Evolutionary conservation across 2,113 vertebrate genomes (phyloP), one percentile per base, ranked within the genome.

Genomic region (Reinhardtius hippoglossoides): DNA sequence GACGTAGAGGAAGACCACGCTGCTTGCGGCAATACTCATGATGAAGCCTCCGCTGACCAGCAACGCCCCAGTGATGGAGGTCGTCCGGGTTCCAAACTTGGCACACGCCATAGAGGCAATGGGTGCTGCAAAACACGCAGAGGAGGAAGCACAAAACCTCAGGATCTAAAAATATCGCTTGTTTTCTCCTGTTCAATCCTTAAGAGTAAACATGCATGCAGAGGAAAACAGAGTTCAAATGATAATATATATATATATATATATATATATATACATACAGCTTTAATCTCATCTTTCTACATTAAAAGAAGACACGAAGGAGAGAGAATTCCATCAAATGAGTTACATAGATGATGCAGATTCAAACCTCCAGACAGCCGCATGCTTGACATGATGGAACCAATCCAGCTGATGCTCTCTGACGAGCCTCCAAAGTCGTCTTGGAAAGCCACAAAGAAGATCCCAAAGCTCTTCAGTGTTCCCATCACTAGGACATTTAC

Each of bases 401-500:
- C 97, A 0, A 98, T 97, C 97, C 96, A 98, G 80, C 96, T 96
- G 91, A 95, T 88, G 77, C 96, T 95, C 89, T 97, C 96, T 0
- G 97, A 91, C 0, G 96, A 97, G 57, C 93, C 95, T 26, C 95
- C 96, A 87, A 98, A 93, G 61, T 97, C 95, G 78, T 98, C 97
- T 88, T 96, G 96, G 90, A 98, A 96, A 13, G 95, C 95, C 92
- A 98, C 96, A 0, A 97, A 98, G 93, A 98, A 98, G 88, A 99
- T 96, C 61, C 97, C 97, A 54, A 97, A 99, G 44, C 91, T 97
- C 91, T 98, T 98, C 72, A 95, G 88, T 61, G 89, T 97, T 70
- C 96, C 97, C 93, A 97, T 96, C 40, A 97, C 95, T 0, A 97
- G 88, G 24, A 98, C 92, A 0, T 98, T 99, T 40, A 98, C 97